A percentile compares a stretch with the other conserved stretches of the same genome.
Conservation (phyloP, 2,797 vertebrate genomes). For the Lophura swinhoii region DNA sequence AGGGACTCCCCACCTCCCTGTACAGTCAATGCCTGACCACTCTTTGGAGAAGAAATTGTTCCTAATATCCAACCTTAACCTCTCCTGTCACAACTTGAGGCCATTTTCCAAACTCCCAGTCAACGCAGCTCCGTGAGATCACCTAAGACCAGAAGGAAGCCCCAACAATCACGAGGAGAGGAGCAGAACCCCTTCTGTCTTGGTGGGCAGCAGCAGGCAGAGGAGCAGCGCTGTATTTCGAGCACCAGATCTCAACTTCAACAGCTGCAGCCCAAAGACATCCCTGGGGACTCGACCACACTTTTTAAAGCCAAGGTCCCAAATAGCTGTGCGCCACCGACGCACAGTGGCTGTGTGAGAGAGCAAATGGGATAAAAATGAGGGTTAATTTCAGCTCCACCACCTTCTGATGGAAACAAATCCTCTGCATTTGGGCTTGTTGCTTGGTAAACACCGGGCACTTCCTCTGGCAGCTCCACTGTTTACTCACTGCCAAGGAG, state of each 20-base stretch:
- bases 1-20: no score
- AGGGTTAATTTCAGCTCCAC: conserved; percentile 32
- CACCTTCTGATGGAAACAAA: conserved; percentile 11
- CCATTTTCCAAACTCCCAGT: no score
- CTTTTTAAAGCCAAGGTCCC: not conserved
- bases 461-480: conserved; percentile 29
- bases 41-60: no score
- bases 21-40: no score
- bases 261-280: conserved; percentile 22
- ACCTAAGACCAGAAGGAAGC: not conserved
- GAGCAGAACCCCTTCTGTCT: not conserved
- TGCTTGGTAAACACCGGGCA: not conserved
- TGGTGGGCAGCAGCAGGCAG: not conserved
- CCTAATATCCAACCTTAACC: no score
- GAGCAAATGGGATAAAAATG: conserved; percentile 37
- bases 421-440: not conserved
- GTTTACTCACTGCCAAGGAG: conserved; percentile 64
- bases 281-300: not conserved
- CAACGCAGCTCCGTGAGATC: not conserved
- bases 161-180: not conserved
- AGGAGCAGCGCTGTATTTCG: not conserved
- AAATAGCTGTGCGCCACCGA: not conserved
- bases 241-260: not conserved
- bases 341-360: not conserved
- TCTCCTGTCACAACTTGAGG: no score